Evolutionary conservation across 2,113 vertebrate genomes (phyloP).

Genomic region (Camelus dromedarius): DNA sequence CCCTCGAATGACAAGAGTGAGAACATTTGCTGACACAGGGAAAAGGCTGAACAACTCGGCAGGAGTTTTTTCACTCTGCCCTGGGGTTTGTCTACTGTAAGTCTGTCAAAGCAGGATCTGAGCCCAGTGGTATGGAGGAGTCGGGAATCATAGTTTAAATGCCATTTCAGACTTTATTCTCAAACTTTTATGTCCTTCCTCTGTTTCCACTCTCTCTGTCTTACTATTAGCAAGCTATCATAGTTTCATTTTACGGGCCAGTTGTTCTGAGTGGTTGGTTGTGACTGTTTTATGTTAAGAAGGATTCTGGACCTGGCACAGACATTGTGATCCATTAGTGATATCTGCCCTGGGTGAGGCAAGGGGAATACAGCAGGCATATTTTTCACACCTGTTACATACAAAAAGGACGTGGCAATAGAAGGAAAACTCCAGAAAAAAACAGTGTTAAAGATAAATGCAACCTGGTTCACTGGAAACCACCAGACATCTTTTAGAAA

Average conservation of each 20-base stretch:
- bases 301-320: neutral
- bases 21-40: neutral
- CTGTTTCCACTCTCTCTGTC: neutral
- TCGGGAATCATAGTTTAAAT: neutral
- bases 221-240: neutral
- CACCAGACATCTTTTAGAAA: neutral
- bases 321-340: neutral
- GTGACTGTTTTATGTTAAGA: neutral
- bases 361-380: too few relatives aligned
- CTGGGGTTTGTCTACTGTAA: neutral
- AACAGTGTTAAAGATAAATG: neutral
- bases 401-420: neutral
- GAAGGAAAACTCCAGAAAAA: neutral
- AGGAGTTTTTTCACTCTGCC: neutral
- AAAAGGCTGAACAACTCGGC: neutral
- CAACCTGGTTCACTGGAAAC: neutral
- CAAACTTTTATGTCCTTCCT: neutral
- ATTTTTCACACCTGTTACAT: neutral
- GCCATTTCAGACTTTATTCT: neutral
- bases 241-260: neutral
- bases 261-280: neutral
- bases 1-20: neutral
- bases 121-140: neutral
- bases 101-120: neutral
- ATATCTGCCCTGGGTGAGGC: conserved; percentile 46